Base-by-base conservation (phyloP, 2,888 invertebrate species). In the Pogonocherus hispidulus region DNA sequence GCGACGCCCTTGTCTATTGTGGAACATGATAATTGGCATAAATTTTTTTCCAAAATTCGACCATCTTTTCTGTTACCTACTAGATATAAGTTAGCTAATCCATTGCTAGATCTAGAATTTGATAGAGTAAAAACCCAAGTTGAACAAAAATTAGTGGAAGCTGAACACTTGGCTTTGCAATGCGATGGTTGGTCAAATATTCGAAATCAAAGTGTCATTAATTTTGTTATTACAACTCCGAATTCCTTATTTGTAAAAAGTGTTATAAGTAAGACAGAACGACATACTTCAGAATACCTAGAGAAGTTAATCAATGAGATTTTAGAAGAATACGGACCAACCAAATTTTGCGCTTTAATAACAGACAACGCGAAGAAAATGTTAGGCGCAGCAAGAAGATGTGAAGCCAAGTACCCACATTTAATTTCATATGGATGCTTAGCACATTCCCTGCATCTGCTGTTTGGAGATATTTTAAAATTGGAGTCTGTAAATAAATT, bases 191-290 rank as follows among this genome's bases (percentile, higher is more conserved):
- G 46, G 46, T 5, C 18, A 1, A 46, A 46, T 16, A 46, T 52
- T n/a, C 22, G 51, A 16, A 52, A 52, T 52, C n/a, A 52, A n/a
- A 19, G 23, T 14, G 11, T 52, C n/a, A 52, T 52, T 14, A 52
- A 52, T 52, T 3, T 52, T 5, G 18, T 52, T 3, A 5, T 27
- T n/a, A 52, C 51, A 4, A 52, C 27, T 4, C 51, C 27, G 5
- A 3, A 23, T 18, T 23, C 51, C 2, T 14, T 52, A 2, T 49
- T 49, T 22, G 9, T 22, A n/a, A 49, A 49, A 49, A 11, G 9
- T 22, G 4, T 49, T 5, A 11, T 22, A 22, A 49, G 22, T 20
- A 8, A 3, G 1, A 20, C 22, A 20, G 14, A 49, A 9, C 14
- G 16, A 22, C 49, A 49, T n/a, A 23, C 9, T 2, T 8, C 22